Percentiles rank a stretch among this genome's conserved stretches.
Evolutionary conservation across 2,113 vertebrate species (phyloP).

Genomic region (Diglossa brunneiventris): DNA sequence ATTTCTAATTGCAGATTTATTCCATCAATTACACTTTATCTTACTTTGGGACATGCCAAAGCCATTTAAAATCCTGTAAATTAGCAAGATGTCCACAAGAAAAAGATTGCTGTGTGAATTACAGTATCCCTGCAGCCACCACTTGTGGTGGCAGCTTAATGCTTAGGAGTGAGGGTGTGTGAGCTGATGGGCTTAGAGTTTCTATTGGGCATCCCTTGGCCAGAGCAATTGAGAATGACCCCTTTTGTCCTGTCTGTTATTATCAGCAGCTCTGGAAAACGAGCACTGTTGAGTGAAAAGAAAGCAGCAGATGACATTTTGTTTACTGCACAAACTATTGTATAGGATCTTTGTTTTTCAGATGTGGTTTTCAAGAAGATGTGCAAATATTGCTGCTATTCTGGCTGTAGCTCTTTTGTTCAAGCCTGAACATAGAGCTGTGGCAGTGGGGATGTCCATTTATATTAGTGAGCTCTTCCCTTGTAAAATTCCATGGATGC

Average conservation of each 20-base stretch:
- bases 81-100: neutral
- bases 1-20: neutral
- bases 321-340: constrained; percentile 26
- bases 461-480: neutral
- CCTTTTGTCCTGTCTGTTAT: constrained; percentile 41
- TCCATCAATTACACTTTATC: neutral
- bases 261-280: neutral
- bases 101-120: neutral
- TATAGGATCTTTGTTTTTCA: constrained; percentile 48
- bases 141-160: neutral
- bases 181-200: neutral
- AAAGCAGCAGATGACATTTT: constrained; percentile 36
- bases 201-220: neutral
- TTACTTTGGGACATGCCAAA: neutral
- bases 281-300: neutral
- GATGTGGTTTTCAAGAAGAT: constrained; percentile 5
- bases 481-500: neutral
- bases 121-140: neutral
- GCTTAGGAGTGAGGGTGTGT: neutral
- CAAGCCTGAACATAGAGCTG: neutral
- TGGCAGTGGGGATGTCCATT: neutral
- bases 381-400: constrained; percentile 15
- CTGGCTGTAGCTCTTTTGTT: constrained; percentile 8
- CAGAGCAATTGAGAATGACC: constrained; percentile 3
- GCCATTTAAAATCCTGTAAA: neutral